phyloP scores from a whole-genome alignment of 2,888 invertebrate species.

The Anagyrus pseudococci region DNA sequence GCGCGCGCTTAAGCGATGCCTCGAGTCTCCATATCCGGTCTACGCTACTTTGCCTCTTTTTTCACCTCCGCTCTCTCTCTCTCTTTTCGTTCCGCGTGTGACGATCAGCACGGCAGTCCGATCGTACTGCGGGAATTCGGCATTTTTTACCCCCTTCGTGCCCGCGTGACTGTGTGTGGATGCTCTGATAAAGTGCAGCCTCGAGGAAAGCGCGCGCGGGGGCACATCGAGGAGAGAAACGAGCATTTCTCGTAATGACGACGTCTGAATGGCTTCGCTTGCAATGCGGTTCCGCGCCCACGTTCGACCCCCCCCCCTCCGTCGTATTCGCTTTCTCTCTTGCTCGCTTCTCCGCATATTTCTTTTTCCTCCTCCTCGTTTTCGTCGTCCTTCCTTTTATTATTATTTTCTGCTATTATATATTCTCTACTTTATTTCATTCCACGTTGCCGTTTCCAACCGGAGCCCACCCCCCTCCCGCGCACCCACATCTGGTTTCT shows the following conservation, averaged over 20 bases:
- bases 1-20: background rate
- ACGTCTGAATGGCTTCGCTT: conserved; percentile 40
- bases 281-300: conserved; percentile 42
- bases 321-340: too few species aligned
- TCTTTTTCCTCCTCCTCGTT: conserved; percentile 8
- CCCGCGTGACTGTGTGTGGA: too few species aligned
- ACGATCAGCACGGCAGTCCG: too few species aligned
- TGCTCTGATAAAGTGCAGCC: background rate
- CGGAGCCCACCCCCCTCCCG: too few species aligned
- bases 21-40: conserved; percentile 24
- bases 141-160: background rate
- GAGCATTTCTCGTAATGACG: conserved; percentile 16
- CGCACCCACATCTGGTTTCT: too few species aligned
- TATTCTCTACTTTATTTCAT: background rate
- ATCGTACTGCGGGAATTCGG: too few species aligned
- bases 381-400: background rate
- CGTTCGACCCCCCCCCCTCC: background rate
- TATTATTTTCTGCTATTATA: background rate
- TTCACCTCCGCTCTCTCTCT: background rate
- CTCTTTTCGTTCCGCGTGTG: too few species aligned
- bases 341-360: background rate
- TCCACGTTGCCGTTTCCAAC: too few species aligned
- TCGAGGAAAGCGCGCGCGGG: background rate
- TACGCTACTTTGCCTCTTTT: background rate
- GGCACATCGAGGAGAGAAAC: conserved; percentile 20